Evolutionary conservation across 2,113 vertebrate species (phyloP), one percentile per base, ranked within the genome.

Genomic region (Ibidorhyncha struthersii): DNA sequence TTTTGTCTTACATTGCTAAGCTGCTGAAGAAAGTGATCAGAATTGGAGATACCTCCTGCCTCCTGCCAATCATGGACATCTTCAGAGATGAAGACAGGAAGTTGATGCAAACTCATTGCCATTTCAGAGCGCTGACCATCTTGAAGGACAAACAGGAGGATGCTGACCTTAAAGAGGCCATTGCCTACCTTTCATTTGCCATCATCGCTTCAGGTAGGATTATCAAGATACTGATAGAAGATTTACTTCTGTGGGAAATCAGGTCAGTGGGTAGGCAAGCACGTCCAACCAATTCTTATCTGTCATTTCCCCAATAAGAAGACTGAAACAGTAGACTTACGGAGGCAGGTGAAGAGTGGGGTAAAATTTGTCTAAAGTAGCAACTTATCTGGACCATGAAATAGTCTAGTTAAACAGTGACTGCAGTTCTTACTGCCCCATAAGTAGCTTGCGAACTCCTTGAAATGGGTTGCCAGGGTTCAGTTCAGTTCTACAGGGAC

Each of bases 171-270:
- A 98, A 96, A 88, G 99, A 99, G 94, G 99, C 99, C 66, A 98
- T 99, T 69, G 96, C 98, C 9, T 99, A 99, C 94, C 99, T 99
- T 40, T 99, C 99, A 58, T 98, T 99, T 84, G 99, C 99, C 91
- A 99, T 99, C 96, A 99, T 99, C 53, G 98, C 99, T 71, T 98
- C 99, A 93, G 99, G 99, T 99, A 95, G 94, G 94, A 67, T 36
- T 63, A 45, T 14, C 14, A 21, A 26, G 27, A 40, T 32, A 19
- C 53, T 12, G 21, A 25, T 3, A 55, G 74, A 27, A 77, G 52
- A 70, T 59, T 32, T 62, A 45, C 21, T 61, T 81, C 21, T 40
- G 1, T 14, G 25, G 38, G 58, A 90, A 87, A 20, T 25, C 32
- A 81, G 59, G 29, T 19, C 41, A 45, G 50, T 29, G 45, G 23